Conservation (phyloP, 2,797 vertebrate species). For the Botia kubotai region DNA sequence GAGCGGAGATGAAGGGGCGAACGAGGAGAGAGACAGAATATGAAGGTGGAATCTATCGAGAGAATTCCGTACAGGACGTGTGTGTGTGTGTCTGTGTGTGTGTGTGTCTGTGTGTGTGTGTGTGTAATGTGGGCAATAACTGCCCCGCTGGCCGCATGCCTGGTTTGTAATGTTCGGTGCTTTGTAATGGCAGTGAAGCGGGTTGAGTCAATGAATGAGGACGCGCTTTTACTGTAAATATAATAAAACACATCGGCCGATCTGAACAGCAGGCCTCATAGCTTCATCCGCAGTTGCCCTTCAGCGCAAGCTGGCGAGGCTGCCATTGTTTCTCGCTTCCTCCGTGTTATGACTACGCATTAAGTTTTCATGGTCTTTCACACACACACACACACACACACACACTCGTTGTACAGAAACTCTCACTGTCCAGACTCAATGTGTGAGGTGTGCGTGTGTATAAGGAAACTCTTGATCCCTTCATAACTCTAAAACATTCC, state of each 20-base stretch:
- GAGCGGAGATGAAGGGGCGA: slow-evolving; percentile 17
- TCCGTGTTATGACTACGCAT: slow-evolving; percentile 54
- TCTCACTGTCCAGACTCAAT: not conserved
- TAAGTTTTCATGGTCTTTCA: slow-evolving; percentile 53
- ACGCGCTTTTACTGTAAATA: slow-evolving; percentile 35
- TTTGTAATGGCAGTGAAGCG: slow-evolving; percentile 19
- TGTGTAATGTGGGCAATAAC: slow-evolving; percentile 19
- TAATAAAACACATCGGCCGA: slow-evolving; percentile 14
- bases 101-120: not conserved
- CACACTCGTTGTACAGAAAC: not conserved
- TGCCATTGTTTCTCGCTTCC: slow-evolving; percentile 27
- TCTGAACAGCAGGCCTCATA: slow-evolving; percentile 3
- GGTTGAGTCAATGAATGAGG: slow-evolving; percentile 22
- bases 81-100: no score
- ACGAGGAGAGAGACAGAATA: not conserved
- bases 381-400: slow-evolving; percentile 8
- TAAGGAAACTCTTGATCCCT: not conserved
- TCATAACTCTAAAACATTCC: not conserved
- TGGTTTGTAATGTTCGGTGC: slow-evolving; percentile 28
- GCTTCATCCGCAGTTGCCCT: not conserved
- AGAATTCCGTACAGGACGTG: not conserved
- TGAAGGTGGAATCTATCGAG: not conserved
- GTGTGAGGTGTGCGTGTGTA: not conserved
- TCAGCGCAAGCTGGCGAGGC: slow-evolving; percentile 4
- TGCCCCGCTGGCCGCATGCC: slow-evolving; percentile 23